These are phyloP conservation scores for Sisor rabdophorus DNA, from an alignment of 2,113 vertebrate species.

Conservation along the genomic window DNA sequence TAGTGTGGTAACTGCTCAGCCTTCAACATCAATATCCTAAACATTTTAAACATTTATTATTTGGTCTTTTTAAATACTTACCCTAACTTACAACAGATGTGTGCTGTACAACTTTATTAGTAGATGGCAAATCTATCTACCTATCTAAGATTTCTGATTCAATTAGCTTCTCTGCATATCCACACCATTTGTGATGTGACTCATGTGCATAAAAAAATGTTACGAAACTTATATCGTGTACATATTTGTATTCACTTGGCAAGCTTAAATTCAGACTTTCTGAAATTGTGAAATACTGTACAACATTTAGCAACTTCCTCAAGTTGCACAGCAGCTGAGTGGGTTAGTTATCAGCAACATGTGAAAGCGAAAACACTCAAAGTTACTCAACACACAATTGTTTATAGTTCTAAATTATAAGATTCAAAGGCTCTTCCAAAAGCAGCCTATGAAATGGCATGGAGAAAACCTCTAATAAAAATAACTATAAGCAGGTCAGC, in stretches of 20 bases:
- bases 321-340: constrained; percentile 32
- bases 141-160: constrained; percentile 12
- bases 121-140: constrained; percentile 21
- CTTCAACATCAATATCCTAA: constrained; percentile 20
- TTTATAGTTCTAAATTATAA: not conserved
- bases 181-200: constrained; percentile 3
- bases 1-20: not conserved
- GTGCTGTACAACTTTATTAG: constrained; percentile 19
- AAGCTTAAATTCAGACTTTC: constrained; percentile 14
- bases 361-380: constrained; percentile 1
- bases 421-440: not conserved
- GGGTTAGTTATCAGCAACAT: constrained; percentile 28
- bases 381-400: not conserved
- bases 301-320: constrained; percentile 23
- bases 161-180: constrained; percentile 7
- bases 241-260: constrained; percentile 23
- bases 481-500: constrained; percentile 13
- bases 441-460: not conserved
- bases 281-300: constrained; percentile 21
- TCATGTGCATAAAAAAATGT: constrained; percentile 12
- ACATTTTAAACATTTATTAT: constrained; percentile 1
- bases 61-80: constrained; percentile 21
- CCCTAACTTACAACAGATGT: constrained; percentile 34
- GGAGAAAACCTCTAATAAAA: constrained; percentile 2
- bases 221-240: not conserved